Evolutionary conservation across 2,888 invertebrate species (phyloP).

Genomic region (Macroteleia sp.): DNA sequence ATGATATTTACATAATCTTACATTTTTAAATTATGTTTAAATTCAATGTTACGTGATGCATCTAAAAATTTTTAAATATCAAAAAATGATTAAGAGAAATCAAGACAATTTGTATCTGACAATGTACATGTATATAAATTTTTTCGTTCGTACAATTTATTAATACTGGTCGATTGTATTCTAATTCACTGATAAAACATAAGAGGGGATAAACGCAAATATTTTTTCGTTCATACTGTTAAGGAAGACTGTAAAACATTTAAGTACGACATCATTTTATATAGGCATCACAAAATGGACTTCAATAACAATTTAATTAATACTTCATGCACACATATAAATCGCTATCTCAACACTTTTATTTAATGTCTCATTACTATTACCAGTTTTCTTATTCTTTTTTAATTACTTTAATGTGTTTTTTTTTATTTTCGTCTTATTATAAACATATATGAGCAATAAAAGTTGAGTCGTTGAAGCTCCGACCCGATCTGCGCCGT

Average conservation of each 20-base stretch:
- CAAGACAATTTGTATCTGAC: conserved; percentile 20
- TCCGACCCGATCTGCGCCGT: conserved; percentile 70
- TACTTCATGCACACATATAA: too few relatives aligned
- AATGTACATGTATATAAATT: conserved; percentile 37
- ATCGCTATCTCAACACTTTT: too few relatives aligned
- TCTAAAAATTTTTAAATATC: conserved; percentile 23
- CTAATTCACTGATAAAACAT: conserved; percentile 51
- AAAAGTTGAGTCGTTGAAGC: conserved; percentile 76
- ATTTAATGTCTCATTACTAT: too few relatives aligned
- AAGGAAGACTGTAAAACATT: conserved; percentile 78
- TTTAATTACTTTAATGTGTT: conserved; percentile 69
- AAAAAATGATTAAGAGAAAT: conserved; percentile 27
- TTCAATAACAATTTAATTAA: too few relatives aligned
- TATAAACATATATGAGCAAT: conserved; percentile 82
- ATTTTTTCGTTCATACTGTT: conserved; percentile 42
- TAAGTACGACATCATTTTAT: too few relatives aligned
- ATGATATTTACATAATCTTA: too few relatives aligned
- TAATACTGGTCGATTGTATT: conserved; percentile 62
- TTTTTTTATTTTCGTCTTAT: conserved; percentile 69
- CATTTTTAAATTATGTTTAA: too few relatives aligned
- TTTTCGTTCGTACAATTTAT: conserved; percentile 49
- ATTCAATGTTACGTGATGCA: neutral
- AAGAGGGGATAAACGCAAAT: conserved; percentile 51
- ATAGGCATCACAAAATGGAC: too few relatives aligned
- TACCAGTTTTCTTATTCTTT: neutral